Percentiles rank a stretch among this genome's conserved stretches.
Conservation (phyloP, 2,888 invertebrate species). For the Escarpia spicata region DNA sequence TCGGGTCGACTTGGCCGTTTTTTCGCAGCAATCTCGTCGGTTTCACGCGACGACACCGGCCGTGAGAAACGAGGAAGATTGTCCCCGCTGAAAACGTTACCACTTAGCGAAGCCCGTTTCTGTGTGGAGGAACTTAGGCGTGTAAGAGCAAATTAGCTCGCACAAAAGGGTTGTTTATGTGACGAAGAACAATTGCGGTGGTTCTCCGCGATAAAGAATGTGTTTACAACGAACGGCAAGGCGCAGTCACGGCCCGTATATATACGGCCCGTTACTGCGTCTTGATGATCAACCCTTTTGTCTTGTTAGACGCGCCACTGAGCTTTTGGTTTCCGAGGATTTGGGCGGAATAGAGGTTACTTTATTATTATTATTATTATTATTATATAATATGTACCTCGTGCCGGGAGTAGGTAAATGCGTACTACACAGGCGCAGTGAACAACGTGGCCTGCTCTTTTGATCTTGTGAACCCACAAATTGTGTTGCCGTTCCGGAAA, state of each 20-base stretch:
- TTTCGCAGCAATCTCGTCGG: background rate
- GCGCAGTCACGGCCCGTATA: background rate
- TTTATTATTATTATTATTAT: too few relatives aligned
- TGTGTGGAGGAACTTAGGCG: background rate
- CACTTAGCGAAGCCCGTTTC: background rate
- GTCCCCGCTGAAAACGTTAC: background rate
- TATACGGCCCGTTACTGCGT: too few relatives aligned
- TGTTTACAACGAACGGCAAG: background rate
- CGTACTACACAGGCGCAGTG: too few relatives aligned
- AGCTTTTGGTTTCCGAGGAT: too few relatives aligned
- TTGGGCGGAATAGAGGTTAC: too few relatives aligned
- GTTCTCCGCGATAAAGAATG: background rate
- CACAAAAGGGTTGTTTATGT: background rate
- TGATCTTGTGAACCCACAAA: too few relatives aligned
- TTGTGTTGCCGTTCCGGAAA: too few relatives aligned
- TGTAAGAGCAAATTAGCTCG: background rate
- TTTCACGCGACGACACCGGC: background rate
- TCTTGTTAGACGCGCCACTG: too few relatives aligned
- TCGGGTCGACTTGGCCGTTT: background rate
- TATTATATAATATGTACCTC: too few relatives aligned
- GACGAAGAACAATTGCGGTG: background rate
- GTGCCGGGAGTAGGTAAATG: too few relatives aligned
- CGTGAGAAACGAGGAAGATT: background rate
- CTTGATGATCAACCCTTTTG: too few relatives aligned
- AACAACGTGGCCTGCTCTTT: too few relatives aligned